phyloP scores from a whole-genome alignment of 2,888 invertebrate genomes.

The Drosophila affinis region DNA sequence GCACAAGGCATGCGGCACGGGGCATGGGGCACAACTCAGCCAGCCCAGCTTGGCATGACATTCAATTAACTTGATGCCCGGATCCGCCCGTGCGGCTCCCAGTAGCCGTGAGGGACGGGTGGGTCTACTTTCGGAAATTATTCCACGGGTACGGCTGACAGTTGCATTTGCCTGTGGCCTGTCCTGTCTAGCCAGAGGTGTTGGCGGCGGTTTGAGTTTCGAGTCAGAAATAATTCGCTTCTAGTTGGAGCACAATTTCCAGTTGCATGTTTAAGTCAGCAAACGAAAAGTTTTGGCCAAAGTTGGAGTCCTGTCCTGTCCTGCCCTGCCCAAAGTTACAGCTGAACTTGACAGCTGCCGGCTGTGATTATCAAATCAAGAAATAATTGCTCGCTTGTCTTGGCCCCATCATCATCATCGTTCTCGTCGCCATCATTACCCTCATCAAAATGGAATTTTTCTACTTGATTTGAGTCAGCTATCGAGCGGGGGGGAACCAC shows the following conservation, averaged over 20 bases:
- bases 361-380: constrained; percentile 43
- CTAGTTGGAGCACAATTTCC: not conserved
- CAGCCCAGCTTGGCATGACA: constrained; percentile 42
- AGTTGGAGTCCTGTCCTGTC: constrained; percentile 1
- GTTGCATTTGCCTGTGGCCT: not conserved
- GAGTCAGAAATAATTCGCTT: not conserved
- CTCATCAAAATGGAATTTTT: constrained; percentile 29
- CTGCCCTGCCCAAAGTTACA: not conserved
- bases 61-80: constrained; percentile 67
- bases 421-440: constrained; percentile 19
- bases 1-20: constrained; percentile 1
- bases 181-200: not conserved
- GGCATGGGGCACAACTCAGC: constrained; percentile 10
- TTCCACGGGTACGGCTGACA: not conserved
- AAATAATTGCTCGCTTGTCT: constrained; percentile 30
- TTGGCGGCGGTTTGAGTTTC: not conserved
- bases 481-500: too few species aligned
- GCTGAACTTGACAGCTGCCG: constrained; percentile 40
- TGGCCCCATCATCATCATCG: constrained; percentile 1
- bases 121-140: constrained; percentile 33
- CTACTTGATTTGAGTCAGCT: constrained; percentile 13
- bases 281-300: not conserved
- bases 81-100: constrained; percentile 3
- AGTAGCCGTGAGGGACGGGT: constrained; percentile 35
- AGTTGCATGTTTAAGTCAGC: not conserved